Evolutionary conservation across 2,888 invertebrate species (phyloP), one percentile per base, ranked within the genome.

Genomic region (Acleris holmiana): DNA sequence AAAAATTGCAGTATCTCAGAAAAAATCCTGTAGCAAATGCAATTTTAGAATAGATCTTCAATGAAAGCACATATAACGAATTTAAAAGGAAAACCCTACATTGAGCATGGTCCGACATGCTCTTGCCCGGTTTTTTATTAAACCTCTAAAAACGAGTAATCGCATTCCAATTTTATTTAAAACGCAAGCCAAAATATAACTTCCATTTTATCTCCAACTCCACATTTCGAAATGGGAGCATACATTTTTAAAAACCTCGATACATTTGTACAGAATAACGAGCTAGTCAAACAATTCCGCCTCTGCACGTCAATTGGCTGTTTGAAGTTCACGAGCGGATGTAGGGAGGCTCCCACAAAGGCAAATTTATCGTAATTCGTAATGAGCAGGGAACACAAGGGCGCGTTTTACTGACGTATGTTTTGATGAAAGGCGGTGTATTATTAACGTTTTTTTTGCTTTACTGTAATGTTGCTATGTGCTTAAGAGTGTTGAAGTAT

Each of bases 331-430:
- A 15, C 35, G 19, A 35, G 53, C 53, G 53, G 53, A 53, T 53
- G 53, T 53, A 40, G 53, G 53, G 53, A 19, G 53, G 15, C 53
- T 29, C 29, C 53, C 40, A 53, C 53, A 53, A 53, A 53, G 53
- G 53, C 40, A 19, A 53, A 53, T 53, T 53, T 53, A 53, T 53
- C 53, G 53, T 53, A 53, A 53, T 53, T 53, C 40, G 53, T 53
- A 53, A 53, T 53, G 40, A 53, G 53, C 40, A 44, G 53, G 53
- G 21, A 35, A 40, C 53, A 40, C 40, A 40, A 35, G 53, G 53
- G 15, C 19, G 40, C 19, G 53, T 18, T 47, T 17, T 18, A 18
- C 10, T 13, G 17, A 51, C 35, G 35, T 19, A 15, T 21, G 40
- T 53, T 53, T 40, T 53, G 35, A 53, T 53, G 53, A 53, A 17